Conservation (phyloP, 1,140 invertebrate genomes). For the Pachyrhynchus sulphureomaculatus region DNA sequence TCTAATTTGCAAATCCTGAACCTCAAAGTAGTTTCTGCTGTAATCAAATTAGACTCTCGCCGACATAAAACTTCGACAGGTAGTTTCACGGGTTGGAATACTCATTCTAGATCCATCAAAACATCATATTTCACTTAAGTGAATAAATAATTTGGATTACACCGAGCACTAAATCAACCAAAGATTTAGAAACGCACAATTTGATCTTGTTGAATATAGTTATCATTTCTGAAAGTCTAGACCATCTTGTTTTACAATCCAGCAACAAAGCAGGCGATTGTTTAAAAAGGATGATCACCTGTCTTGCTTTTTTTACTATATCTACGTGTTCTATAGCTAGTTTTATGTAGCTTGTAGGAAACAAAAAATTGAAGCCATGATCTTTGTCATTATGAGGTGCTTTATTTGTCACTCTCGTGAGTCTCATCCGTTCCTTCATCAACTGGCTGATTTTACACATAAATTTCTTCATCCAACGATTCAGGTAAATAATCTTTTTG, state of each 20-base stretch:
- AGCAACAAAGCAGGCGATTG: not conserved
- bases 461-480: too few species aligned
- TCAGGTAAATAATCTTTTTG: too few species aligned
- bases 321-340: too few species aligned
- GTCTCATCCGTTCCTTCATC: too few species aligned
- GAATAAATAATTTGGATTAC: not conserved
- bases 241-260: not conserved
- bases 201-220: not conserved
- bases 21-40: not conserved
- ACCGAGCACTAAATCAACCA: not conserved
- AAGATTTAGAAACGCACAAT: not conserved
- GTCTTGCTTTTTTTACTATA: too few species aligned
- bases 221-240: not conserved
- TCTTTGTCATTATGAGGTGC: too few species aligned
- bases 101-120: not conserved
- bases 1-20: not conserved
- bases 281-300: not conserved
- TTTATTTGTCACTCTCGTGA: too few species aligned
- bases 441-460: too few species aligned
- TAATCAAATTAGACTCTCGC: not conserved
- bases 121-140: not conserved
- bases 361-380: too few species aligned
- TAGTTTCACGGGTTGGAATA: not conserved
- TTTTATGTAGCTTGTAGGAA: too few species aligned
- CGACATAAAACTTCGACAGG: not conserved